phyloP scores from a whole-genome alignment of 2,888 invertebrate genomes.

The Acanthopleura granulata region DNA sequence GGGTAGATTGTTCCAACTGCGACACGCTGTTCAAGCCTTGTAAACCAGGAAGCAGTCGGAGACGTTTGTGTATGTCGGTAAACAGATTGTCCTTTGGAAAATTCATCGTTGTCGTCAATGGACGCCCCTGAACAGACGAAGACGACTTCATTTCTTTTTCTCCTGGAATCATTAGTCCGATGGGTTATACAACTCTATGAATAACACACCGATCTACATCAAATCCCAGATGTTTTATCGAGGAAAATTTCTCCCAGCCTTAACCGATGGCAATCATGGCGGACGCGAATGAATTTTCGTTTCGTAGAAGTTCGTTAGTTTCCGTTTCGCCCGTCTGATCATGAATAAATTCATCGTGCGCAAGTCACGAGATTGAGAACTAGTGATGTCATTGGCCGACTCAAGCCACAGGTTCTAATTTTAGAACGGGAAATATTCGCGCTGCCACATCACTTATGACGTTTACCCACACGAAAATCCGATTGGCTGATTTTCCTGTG shows the following conservation, averaged over 20 bases:
- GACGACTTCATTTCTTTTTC: conserved; percentile 8
- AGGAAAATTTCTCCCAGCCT: too few relatives aligned
- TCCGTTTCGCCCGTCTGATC: neutral
- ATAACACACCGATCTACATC: too few relatives aligned
- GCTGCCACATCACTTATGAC: neutral
- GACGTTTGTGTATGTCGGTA: conserved; percentile 54
- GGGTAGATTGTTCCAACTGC: conserved; percentile 44
- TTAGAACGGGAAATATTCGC: neutral
- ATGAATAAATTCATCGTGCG: too few relatives aligned
- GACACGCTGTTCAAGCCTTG: conserved; percentile 53
- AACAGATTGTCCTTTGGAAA: conserved; percentile 45
- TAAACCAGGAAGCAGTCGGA: conserved; percentile 47
- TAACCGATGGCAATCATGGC: neutral
- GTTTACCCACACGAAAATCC: neutral
- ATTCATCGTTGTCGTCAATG: conserved; percentile 15
- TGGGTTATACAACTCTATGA: neutral
- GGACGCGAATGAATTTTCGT: neutral
- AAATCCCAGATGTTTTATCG: too few relatives aligned
- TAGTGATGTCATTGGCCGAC: too few relatives aligned
- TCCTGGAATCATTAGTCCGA: neutral
- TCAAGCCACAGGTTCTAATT: neutral
- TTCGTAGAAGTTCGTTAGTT: neutral
- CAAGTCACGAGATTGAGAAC: too few relatives aligned
- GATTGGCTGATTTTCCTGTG: neutral
- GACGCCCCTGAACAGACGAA: neutral